Percentiles rank a stretch among this genome's conserved stretches.
These are phyloP conservation scores for Coreius guichenoti DNA, from an alignment of 2,797 vertebrate genomes.

Conservation along the genomic window DNA sequence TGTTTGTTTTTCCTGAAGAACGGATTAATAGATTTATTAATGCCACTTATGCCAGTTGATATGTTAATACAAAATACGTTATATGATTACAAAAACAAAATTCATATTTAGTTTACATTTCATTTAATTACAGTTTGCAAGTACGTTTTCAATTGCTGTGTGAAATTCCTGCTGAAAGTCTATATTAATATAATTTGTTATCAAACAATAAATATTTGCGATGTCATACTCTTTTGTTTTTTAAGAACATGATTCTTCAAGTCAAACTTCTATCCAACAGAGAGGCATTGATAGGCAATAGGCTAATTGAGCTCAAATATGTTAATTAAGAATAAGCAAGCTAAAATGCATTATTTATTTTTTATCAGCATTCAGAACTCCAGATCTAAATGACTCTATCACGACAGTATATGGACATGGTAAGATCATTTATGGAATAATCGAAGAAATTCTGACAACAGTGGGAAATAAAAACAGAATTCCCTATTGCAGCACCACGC, in stretches of 20 bases:
- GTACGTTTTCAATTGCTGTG: not conserved
- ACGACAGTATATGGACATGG: not conserved
- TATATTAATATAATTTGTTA: no score
- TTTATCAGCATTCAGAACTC: not conserved
- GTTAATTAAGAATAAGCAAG: no score
- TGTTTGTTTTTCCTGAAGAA: not conserved
- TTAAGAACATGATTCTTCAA: not conserved
- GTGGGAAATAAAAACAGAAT: no score
- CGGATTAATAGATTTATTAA: not conserved
- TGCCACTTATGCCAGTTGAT: not conserved
- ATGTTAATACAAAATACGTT: not conserved
- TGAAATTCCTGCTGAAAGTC: no score
- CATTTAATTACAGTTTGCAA: not conserved
- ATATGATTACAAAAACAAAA: not conserved
- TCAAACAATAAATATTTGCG: not conserved
- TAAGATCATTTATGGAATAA: not conserved
- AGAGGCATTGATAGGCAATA: not conserved
- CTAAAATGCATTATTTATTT: not conserved
- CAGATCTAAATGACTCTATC: not conserved
- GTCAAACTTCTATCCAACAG: not conserved
- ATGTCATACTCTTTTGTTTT: not conserved
- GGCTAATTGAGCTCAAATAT: not conserved
- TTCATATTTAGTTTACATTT: not conserved
- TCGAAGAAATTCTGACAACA: no score
- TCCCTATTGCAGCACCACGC: no score